Evolutionary conservation across 2,888 invertebrate genomes (phyloP).

Genomic region (Spilosoma lubricipeda): DNA sequence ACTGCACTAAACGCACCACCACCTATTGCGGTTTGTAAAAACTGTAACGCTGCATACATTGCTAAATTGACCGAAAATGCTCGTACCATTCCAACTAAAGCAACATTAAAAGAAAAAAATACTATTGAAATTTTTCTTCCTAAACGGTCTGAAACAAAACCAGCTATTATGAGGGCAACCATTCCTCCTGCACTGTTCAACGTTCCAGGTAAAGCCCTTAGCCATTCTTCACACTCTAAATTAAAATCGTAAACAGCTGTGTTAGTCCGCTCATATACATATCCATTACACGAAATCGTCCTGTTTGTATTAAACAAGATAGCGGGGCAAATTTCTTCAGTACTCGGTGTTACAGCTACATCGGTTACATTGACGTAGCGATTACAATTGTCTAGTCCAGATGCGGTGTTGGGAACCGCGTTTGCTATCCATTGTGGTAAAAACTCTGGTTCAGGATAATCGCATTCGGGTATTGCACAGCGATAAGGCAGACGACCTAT

Average conservation of each 20-base stretch:
- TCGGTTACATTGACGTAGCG: constrained; percentile 63
- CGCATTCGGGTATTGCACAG: constrained; percentile 73
- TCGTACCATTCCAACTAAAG: constrained; percentile 70
- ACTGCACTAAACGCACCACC: constrained; percentile 78
- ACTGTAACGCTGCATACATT: constrained; percentile 76
- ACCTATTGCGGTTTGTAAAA: constrained; percentile 77
- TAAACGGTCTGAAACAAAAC: constrained; percentile 89
- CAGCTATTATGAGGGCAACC: constrained; percentile 89
- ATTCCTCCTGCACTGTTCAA: constrained; percentile 90
- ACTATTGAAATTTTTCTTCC: constrained; percentile 75
- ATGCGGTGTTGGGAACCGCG: constrained; percentile 68
- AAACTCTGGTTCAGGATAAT: constrained; percentile 64
- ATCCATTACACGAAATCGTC: constrained; percentile 69
- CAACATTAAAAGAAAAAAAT: constrained; percentile 76
- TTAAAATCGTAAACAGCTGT: constrained; percentile 77
- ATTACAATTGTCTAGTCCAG: constrained; percentile 72
- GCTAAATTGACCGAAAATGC: constrained; percentile 79
- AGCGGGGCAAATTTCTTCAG: constrained; percentile 61
- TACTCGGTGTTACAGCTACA: constrained; percentile 40
- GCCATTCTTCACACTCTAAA: constrained; percentile 87
- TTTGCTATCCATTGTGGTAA: constrained; percentile 71
- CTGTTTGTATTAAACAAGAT: constrained; percentile 67
- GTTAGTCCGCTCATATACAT: constrained; percentile 73
- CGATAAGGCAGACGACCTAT: constrained; percentile 73
- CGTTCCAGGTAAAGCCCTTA: constrained; percentile 91